Percentiles rank a stretch among this genome's conserved stretches.
These are phyloP conservation scores for Helleia helle DNA, from an alignment of 2,888 invertebrate species.

Conservation along the genomic window DNA sequence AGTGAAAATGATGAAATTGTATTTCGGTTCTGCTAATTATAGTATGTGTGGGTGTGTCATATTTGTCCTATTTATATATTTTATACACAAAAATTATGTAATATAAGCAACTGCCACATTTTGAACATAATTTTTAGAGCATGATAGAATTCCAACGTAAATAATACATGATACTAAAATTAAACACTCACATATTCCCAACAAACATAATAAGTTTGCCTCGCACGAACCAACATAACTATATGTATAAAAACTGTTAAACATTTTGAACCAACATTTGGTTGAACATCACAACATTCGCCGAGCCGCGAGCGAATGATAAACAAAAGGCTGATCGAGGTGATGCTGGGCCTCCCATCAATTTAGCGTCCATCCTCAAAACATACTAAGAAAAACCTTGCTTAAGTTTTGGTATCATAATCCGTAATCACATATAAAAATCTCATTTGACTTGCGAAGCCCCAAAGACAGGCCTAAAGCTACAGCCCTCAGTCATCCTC, in stretches of 20 bases:
- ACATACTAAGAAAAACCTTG: not conserved
- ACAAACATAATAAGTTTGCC: slow-evolving; percentile 6
- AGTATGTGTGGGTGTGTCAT: too few relatives aligned
- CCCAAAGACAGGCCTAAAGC: not conserved
- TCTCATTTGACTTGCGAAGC: not conserved
- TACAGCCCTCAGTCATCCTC: not conserved
- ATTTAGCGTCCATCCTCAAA: too few relatives aligned
- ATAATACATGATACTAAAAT: slow-evolving; percentile 2
- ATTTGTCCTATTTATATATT: too few relatives aligned
- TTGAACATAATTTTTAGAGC: slow-evolving; percentile 3
- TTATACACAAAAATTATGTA: too few relatives aligned
- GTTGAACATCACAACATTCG: slow-evolving; percentile 15
- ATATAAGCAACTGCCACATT: too few relatives aligned
- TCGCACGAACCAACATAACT: slow-evolving; percentile 8
- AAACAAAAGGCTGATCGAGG: not conserved
- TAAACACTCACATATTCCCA: slow-evolving; percentile 2
- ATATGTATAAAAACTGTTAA: slow-evolving; percentile 15
- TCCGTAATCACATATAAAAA: not conserved
- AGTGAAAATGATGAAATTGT: not conserved
- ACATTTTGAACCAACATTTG: slow-evolving; percentile 23
- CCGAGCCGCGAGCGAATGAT: not conserved
- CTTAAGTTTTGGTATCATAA: not conserved
- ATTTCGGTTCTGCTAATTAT: not conserved
- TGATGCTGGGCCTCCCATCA: too few relatives aligned
- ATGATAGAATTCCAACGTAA: slow-evolving; percentile 8